Evolutionary conservation across 1,140 invertebrate species (phyloP).

Genomic region (Drosophila saltans): DNA sequence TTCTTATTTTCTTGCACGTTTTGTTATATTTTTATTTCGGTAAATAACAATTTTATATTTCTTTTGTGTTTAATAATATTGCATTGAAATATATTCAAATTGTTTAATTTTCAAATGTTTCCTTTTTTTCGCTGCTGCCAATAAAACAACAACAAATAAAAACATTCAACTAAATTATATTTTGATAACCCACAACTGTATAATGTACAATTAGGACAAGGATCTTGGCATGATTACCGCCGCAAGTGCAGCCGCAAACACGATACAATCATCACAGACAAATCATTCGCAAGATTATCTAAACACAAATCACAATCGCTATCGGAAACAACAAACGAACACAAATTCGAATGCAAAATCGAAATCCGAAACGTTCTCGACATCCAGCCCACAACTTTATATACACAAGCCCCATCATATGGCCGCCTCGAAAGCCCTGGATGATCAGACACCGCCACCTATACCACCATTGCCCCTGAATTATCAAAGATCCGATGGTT

Average conservation of each 20-base stretch:
- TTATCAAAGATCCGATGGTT: slow-evolving; percentile 84
- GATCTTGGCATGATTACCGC: slow-evolving; percentile 39
- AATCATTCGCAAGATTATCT: slow-evolving; percentile 68
- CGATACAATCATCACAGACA: slow-evolving; percentile 56
- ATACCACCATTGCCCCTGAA: slow-evolving; percentile 86
- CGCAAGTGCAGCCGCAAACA: slow-evolving; percentile 22
- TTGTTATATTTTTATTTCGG: slow-evolving; percentile 42
- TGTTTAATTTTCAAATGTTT: slow-evolving; percentile 47
- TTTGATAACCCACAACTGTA: slow-evolving; percentile 52
- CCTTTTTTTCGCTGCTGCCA: slow-evolving; percentile 30
- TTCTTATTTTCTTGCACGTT: slow-evolving; percentile 55
- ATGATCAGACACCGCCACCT: slow-evolving; percentile 84
- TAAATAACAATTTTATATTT: slow-evolving; percentile 48
- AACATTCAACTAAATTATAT: slow-evolving; percentile 43
- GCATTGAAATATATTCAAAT: slow-evolving; percentile 39
- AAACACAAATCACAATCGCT: slow-evolving; percentile 73
- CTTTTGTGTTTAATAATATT: slow-evolving; percentile 32
- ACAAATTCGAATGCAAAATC: slow-evolving; percentile 35
- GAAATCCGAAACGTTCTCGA: slow-evolving; percentile 71
- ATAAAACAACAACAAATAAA: slow-evolving; percentile 29
- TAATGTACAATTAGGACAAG: slow-evolving; percentile 61
- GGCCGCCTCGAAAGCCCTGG: slow-evolving; percentile 53
- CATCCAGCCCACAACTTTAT: slow-evolving; percentile 77
- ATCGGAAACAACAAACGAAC: slow-evolving; percentile 65
- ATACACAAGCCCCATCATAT: slow-evolving; percentile 75